These are phyloP conservation scores for Bagarius yarrelli DNA, from an alignment of 2,113 vertebrate species.

Conservation along the genomic window DNA sequence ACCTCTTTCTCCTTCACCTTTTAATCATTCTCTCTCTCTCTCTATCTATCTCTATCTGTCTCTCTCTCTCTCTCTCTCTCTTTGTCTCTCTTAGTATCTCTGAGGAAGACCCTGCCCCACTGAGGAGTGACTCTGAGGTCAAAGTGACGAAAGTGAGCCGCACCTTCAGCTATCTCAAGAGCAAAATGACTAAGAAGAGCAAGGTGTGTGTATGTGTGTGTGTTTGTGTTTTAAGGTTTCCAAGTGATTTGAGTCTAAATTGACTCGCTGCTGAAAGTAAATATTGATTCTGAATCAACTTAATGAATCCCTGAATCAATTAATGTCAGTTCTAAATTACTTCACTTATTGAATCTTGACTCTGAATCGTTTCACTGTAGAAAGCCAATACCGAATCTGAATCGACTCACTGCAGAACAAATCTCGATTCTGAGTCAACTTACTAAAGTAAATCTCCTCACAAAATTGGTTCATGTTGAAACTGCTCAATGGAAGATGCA, in stretches of 20 bases:
- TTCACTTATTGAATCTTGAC: no score
- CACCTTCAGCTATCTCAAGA: slow-evolving; percentile 94
- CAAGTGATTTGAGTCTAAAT: neutral
- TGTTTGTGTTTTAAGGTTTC: neutral
- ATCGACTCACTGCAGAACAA: neutral
- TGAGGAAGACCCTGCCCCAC: slow-evolving; percentile 79
- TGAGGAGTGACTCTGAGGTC: slow-evolving; percentile 72
- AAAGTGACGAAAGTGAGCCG: slow-evolving; percentile 88
- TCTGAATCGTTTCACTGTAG: no score
- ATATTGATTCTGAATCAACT: no score
- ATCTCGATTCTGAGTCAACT: no score
- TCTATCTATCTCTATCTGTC: neutral
- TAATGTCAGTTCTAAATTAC: no score
- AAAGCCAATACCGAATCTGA: no score
- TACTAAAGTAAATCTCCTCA: no score
- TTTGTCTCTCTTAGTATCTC: slow-evolving; percentile 71
- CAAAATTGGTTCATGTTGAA: no score
- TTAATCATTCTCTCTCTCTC: neutral
- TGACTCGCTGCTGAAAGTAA: neutral
- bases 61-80: slow-evolving; percentile 29
- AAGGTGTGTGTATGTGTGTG: slow-evolving; percentile 69
- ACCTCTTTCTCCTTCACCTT: neutral
- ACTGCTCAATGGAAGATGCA: slow-evolving; percentile 70
- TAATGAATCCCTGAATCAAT: no score
- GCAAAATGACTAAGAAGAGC: slow-evolving; percentile 92